phyloP scores from a whole-genome alignment of 1,140 invertebrate genomes.

The Ladona fulva region DNA sequence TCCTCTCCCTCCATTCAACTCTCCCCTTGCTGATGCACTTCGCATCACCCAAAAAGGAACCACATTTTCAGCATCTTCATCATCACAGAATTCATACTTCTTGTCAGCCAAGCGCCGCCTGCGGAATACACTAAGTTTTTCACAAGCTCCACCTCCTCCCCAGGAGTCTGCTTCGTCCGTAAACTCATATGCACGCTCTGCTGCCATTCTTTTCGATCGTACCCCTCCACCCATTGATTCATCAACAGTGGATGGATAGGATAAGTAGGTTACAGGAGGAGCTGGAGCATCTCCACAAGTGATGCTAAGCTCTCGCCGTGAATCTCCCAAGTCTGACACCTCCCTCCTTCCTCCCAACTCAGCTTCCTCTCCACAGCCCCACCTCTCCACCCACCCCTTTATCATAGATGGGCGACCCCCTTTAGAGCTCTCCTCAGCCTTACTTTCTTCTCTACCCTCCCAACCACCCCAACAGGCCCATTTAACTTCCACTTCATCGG shows the following conservation, averaged over 20 bases:
- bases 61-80: slow-evolving; percentile 65
- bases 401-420: not conserved
- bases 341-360: slow-evolving; percentile 3
- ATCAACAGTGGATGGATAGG: not conserved
- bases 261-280: not conserved
- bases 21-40: not conserved
- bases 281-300: slow-evolving; percentile 18
- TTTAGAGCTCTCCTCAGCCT: not conserved
- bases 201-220: slow-evolving; percentile 29
- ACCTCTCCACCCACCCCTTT: not conserved
- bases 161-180: slow-evolving; percentile 52
- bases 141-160: slow-evolving; percentile 43
- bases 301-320: slow-evolving; percentile 20
- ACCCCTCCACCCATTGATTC: not conserved
- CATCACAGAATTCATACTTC: slow-evolving; percentile 83
- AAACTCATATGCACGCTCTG: slow-evolving; percentile 75
- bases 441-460: not conserved
- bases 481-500: not conserved
- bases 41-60: slow-evolving; percentile 40
- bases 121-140: slow-evolving; percentile 70
- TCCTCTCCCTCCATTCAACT: not conserved
- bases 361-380: not conserved
- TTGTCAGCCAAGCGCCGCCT: slow-evolving; percentile 77
- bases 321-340: slow-evolving; percentile 8
- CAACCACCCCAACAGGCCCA: not conserved